Evolutionary conservation across 2,113 vertebrate species (phyloP).

Genomic region (Lepisosteus oculatus): DNA sequence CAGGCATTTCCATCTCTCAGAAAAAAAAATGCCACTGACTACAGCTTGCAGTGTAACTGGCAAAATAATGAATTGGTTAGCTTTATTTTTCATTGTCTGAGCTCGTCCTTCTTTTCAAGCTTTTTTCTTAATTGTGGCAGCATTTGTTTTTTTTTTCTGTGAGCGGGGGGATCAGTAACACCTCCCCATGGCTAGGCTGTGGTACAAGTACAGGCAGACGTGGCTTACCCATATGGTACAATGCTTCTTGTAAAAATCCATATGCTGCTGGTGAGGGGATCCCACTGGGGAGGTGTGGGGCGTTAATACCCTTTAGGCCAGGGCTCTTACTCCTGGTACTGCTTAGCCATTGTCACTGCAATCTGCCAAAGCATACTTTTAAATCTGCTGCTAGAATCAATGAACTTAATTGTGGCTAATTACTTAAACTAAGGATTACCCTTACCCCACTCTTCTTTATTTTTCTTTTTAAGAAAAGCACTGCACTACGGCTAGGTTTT

Average conservation of each 20-base stretch:
- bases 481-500: constrained; percentile 39
- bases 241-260: constrained; percentile 89
- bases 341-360: constrained; percentile 88
- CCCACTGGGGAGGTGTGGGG: constrained; percentile 85
- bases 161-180: constrained; percentile 70
- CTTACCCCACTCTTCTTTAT: constrained; percentile 28
- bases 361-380: constrained; percentile 83
- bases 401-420: constrained; percentile 77
- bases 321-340: constrained; percentile 83
- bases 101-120: constrained; percentile 67
- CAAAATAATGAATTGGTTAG: too few relatives aligned
- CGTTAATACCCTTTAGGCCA: constrained; percentile 87
- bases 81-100: constrained; percentile 61
- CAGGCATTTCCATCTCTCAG: not conserved
- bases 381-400: constrained; percentile 83
- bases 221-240: constrained; percentile 91
- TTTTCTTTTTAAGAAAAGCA: constrained; percentile 40
- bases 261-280: constrained; percentile 89
- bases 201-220: constrained; percentile 82
- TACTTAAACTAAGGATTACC: constrained; percentile 78
- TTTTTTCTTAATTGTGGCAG: constrained; percentile 81
- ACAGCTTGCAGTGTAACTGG: too few relatives aligned
- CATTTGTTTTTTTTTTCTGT: constrained; percentile 63
- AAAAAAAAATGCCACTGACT: too few relatives aligned
- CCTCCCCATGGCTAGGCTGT: constrained; percentile 78